Conservation (phyloP, 2,888 invertebrate species). For the Hesperia comma region DNA sequence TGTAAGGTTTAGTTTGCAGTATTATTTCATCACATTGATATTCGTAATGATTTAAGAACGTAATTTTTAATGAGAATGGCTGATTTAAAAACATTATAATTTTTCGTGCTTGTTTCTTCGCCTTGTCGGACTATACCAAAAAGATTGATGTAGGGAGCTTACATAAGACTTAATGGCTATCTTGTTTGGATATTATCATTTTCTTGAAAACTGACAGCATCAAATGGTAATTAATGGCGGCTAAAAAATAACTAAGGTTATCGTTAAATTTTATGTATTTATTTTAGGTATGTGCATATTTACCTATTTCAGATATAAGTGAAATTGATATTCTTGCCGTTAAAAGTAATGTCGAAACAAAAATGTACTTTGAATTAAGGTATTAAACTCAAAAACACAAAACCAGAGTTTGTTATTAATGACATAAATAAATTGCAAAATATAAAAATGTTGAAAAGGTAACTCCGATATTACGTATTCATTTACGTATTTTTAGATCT, state of each 20-base stretch:
- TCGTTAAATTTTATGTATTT: constrained; percentile 7
- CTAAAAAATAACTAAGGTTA: neutral
- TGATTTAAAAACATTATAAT: no score
- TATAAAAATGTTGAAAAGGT: no score
- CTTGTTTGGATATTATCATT: neutral
- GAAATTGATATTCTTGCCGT: neutral
- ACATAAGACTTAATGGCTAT: neutral
- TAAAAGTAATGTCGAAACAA: neutral
- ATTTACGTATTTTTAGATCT: neutral
- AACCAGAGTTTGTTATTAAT: neutral
- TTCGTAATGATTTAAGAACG: no score
- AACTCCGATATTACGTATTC: neutral
- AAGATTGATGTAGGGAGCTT: constrained; percentile 13
- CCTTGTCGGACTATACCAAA: neutral
- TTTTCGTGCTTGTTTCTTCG: no score
- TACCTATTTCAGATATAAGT: neutral
- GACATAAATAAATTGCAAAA: neutral
- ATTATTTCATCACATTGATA: neutral
- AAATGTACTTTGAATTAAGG: constrained; percentile 11
- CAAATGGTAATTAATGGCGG: neutral
- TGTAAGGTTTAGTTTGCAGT: neutral
- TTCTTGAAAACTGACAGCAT: neutral
- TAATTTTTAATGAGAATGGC: no score
- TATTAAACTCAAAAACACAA: neutral
- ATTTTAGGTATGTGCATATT: neutral